Base-by-base conservation (phyloP, 2,797 vertebrate species). In the Australoheros facetus region DNA sequence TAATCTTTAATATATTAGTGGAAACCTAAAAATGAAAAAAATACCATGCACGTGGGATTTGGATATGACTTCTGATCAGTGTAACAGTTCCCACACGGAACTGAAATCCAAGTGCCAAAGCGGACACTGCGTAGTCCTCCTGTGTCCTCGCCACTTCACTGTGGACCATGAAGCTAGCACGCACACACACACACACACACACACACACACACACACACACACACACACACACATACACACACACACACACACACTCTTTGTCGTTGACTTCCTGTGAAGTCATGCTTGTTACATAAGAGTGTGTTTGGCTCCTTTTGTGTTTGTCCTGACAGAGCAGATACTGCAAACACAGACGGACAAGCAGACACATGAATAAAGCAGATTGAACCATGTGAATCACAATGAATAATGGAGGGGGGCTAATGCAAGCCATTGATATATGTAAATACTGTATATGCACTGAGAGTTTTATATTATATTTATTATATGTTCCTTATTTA, bases 221-320 rank as follows among this genome's bases (percentile, higher is more conserved):
- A 5, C 30, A 30, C 30, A 32, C 30, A 7, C 30, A 32, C 30
- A 32, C 30, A 32, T 11, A 54, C 32, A 39, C 39, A 62, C 48
- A 71, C n/a, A 23, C 30, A 76, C 55, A 57, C 56, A 70, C 39
- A 64, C 73, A 71, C 23, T 81, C 75, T 88, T 72, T 77, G 23
- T 62, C 10, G 6, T 28, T 84, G 72, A 90, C 90, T 93, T 95
- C 89, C 88, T 93, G 87, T 94, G 89, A 92, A 86, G 88, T 93
- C 89, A 90, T 87, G 92, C 84, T 85, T 86, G 85, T 94, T 94
- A 93, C 77, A 90, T 91, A 93, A 94, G 78, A 71, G 60, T 37
- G 62, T 75, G 54, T 83, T 76, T 84, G 71, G 32, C 72, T 85
- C n/a, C 45, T 64, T 79, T 79, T 79, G 73, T 85, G 62, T 84